Evolutionary conservation across 2,888 invertebrate species (phyloP), one percentile per base, ranked within the genome.

Genomic region (Seira musarum): DNA sequence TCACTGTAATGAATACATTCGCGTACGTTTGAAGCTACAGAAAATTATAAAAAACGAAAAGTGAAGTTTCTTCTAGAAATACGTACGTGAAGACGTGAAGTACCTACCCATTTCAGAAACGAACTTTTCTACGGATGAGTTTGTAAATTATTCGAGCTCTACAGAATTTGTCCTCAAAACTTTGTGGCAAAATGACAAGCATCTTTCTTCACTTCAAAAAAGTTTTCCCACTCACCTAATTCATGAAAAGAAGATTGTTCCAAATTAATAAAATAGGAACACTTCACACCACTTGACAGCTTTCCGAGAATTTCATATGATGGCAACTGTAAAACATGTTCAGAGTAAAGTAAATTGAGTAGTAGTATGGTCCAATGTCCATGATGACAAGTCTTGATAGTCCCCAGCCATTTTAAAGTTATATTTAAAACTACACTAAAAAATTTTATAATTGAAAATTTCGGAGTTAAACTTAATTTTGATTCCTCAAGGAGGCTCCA

Each of bases 11-110:
- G 8, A 30, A 30, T 30, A 30, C 30, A 30, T 53, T 53, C 53
- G 13, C 53, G 53, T 53, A 53, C 53, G 8, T 30, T n/a, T n/a
- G n/a, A n/a, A 30, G 30, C 3, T 30, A 40, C 40, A 40, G 13
- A 53, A 53, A 8, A 53, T 53, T 17, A 13, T 53, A 53, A 53
- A 53, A 53, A 40, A 40, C 40, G 53, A 53, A 53, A n/a, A 53
- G 53, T n/a, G 17, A 53, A 53, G 53, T 53, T 53, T 53, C 53
- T 53, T 53, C 53, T 53, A 53, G 53, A 53, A 53, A 53, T 3
- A 53, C n/a, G n/a, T n/a, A n/a, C n/a, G n/a, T n/a, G n/a, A n/a
- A n/a, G n/a, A n/a, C n/a, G n/a, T n/a, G n/a, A n/a, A n/a, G n/a
- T n/a, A n/a, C n/a, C n/a, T n/a, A n/a, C n/a, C n/a, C n/a, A n/a